Base-by-base conservation (phyloP, 2,888 invertebrate genomes). In the Agonum fuliginosum region DNA sequence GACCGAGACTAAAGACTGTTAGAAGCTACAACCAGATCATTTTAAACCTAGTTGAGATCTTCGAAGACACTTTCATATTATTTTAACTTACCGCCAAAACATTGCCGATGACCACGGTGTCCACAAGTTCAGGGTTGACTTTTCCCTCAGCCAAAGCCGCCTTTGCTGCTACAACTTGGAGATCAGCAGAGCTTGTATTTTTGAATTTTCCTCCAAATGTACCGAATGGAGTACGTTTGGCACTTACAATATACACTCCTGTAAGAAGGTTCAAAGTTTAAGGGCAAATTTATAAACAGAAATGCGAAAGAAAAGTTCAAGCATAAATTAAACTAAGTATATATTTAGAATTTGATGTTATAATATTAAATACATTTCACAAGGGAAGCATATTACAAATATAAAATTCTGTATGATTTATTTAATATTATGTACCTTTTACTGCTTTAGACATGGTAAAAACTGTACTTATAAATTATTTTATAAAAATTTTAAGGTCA, bases 161-260 rank as follows among this genome's bases (percentile, higher is more conserved):
- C 80, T 92, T 92, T 0, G 93, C 90, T 0, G 97, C 96, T 8
- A 93, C 87, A 14, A 94, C 94, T 86, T 96, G 96, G 79, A 99
- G 88, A 78, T 96, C 95, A 0, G 93, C 92, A 19, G 92, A 91
- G 41, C 90, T 90, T 5, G 92, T 92, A 85, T 93, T 93, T 27
- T 91, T 90, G 84, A 96, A 92, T 82, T 91, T 91, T 0, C 96
- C 96, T 2, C 99, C 99, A 87, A 94, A 98, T 0, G 98, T 94
- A 71, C 99, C 99, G 88, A 99, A 99, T 1, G 98, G 95, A 0
- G 98, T 99, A 80, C 99, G 92, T 88, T 98, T 99, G 12, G 98
- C 98, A 81, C 95, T 97, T 79, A 99, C 96, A 85, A 97, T 94
- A 85, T 95, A 96, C 80, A 97, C 89, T 83, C 96, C 97, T 96